Conservation (phyloP, 2,113 vertebrate genomes). For the Hippocampus barbouri region DNA sequence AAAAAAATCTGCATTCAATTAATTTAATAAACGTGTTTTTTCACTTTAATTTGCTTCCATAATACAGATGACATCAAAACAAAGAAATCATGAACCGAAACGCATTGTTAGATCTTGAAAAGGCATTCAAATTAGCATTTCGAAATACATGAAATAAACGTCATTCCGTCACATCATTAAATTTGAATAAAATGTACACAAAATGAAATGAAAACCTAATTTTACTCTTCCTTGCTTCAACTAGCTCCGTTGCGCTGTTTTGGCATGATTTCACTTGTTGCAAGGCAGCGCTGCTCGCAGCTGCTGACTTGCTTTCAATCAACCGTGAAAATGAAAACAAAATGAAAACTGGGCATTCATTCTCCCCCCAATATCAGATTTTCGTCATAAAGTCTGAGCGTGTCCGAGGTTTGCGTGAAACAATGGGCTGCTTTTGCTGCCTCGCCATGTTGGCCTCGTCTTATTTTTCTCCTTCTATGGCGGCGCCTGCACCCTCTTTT, state of each 20-base stretch:
- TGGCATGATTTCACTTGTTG: background rate
- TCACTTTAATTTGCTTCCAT: too few relatives aligned
- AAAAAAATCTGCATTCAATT: too few relatives aligned
- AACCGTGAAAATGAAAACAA: background rate
- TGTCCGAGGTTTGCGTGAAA: background rate
- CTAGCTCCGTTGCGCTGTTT: background rate
- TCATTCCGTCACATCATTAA: background rate
- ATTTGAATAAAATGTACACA: background rate
- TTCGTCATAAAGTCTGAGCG: background rate
- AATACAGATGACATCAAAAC: too few relatives aligned
- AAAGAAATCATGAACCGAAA: too few relatives aligned
- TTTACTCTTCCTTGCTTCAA: background rate
- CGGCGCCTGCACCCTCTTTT: constrained; percentile 34
- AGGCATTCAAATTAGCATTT: background rate
- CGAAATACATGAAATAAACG: background rate
- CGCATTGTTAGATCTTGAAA: too few relatives aligned
- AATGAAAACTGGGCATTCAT: background rate
- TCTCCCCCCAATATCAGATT: background rate
- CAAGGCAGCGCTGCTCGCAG: background rate
- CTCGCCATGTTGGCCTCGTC: background rate
- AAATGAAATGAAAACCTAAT: background rate
- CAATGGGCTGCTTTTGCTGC: background rate
- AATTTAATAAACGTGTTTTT: too few relatives aligned
- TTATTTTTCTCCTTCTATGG: constrained; percentile 38
- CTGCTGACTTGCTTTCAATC: background rate